Evolutionary conservation across 2,888 invertebrate genomes (phyloP).

Genomic region (Anarsia innoxiella): DNA sequence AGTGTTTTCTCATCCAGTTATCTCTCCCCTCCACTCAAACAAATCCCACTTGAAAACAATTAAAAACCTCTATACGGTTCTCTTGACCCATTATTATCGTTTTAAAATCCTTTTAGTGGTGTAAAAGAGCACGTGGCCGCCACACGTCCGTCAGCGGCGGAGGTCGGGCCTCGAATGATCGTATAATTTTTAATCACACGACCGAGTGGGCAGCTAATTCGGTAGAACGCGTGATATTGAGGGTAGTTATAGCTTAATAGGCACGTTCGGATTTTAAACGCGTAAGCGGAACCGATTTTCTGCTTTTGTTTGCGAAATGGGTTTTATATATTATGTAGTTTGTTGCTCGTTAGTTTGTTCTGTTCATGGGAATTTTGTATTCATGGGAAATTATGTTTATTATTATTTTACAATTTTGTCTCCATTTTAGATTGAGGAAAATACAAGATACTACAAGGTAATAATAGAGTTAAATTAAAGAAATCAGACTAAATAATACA

Average conservation of each 20-base stretch:
- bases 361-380: too few relatives aligned
- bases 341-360: too few relatives aligned
- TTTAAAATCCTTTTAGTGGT: slow-evolving; percentile 58
- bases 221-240: slow-evolving; percentile 54
- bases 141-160: slow-evolving; percentile 36
- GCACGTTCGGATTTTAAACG: slow-evolving; percentile 22
- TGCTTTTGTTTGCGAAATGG: not conserved
- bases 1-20: slow-evolving; percentile 1
- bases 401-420: too few relatives aligned
- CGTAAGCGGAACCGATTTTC: slow-evolving; percentile 24
- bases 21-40: slow-evolving; percentile 8
- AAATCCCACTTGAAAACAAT: slow-evolving; percentile 21
- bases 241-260: slow-evolving; percentile 29
- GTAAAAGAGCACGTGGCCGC: slow-evolving; percentile 47
- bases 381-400: too few relatives aligned
- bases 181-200: slow-evolving; percentile 75
- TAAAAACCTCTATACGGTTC: slow-evolving; percentile 22
- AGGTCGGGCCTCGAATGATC: slow-evolving; percentile 32
- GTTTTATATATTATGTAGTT: too few relatives aligned
- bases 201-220: slow-evolving; percentile 71
- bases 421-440: too few relatives aligned
- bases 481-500: too few relatives aligned
- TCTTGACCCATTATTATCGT: slow-evolving; percentile 42
- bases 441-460: too few relatives aligned
- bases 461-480: too few relatives aligned